phyloP scores from a whole-genome alignment of 2,888 invertebrate genomes.

The Melieria picta region DNA sequence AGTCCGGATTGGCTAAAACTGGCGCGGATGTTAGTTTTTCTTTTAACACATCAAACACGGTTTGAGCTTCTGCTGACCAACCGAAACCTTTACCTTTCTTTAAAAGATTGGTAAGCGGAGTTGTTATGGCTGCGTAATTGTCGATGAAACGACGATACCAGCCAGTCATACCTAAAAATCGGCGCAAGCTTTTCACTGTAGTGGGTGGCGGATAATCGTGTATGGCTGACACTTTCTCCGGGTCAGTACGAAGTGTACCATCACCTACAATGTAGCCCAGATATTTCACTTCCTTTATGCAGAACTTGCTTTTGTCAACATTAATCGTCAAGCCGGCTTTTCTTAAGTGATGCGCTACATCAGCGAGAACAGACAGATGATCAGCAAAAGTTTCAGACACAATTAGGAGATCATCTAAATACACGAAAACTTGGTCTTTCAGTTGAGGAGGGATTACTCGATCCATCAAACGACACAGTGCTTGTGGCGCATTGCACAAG shows the following conservation, averaged over 20 bases:
- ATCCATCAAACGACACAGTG: conserved; percentile 17
- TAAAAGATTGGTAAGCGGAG: conserved; percentile 16
- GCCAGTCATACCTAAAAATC: conserved; percentile 30
- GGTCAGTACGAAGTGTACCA: conserved; percentile 18
- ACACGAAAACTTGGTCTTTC: conserved; percentile 10
- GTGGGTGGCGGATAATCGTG: neutral
- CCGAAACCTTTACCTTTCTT: conserved; percentile 7
- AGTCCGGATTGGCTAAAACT: conserved; percentile 1
- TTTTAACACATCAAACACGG: neutral
- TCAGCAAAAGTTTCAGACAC: neutral
- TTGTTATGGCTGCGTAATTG: conserved; percentile 18
- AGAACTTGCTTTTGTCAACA: conserved; percentile 8
- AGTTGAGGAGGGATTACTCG: conserved; percentile 13
- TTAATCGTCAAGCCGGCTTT: conserved; percentile 25
- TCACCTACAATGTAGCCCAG: conserved; percentile 25
- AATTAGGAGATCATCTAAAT: conserved; percentile 9
- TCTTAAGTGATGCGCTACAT: conserved; percentile 4
- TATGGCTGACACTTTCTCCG: conserved; percentile 14
- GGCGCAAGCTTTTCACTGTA: neutral
- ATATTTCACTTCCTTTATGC: conserved; percentile 14
- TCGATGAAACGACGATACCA: neutral
- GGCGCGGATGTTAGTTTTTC: neutral
- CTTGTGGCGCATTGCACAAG: conserved; percentile 9
- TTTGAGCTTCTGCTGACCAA: neutral
- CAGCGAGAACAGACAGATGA: neutral